Evolutionary conservation across 35 echinoderm and acorn worm genomes (phyloP).

Genomic region (Lytechinus variegatus): DNA sequence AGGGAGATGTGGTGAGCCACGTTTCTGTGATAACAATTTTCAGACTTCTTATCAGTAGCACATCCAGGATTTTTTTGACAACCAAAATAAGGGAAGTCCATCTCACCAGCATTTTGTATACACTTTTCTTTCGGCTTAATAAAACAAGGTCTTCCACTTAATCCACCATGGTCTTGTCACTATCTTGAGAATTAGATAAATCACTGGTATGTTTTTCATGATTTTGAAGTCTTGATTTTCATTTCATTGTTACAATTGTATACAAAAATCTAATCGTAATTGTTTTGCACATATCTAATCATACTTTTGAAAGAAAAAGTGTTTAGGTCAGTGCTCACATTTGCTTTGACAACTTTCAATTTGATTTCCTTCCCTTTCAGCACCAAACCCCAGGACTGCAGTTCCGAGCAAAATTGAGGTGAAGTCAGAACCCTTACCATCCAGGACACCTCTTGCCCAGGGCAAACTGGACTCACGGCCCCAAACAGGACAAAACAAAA

Average conservation of each 20-base stretch:
- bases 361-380: not conserved
- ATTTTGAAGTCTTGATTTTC: too few relatives aligned
- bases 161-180: not conserved
- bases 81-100: too few relatives aligned
- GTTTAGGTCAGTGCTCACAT: not conserved
- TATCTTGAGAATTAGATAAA: not conserved
- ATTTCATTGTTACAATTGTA: not conserved
- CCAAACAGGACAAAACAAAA: conserved; percentile 40
- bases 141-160: not conserved
- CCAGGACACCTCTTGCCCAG: conserved; percentile 52
- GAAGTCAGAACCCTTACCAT: not conserved
- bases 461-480: conserved; percentile 51
- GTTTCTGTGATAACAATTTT: too few relatives aligned
- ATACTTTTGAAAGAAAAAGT: not conserved
- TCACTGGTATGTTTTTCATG: not conserved
- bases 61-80: too few relatives aligned
- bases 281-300: not conserved
- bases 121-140: not conserved
- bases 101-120: not conserved
- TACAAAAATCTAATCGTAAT: not conserved
- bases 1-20: too few relatives aligned
- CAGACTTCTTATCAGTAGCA: too few relatives aligned
- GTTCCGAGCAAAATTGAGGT: conserved; percentile 12
- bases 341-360: not conserved
- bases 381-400: conserved; percentile 4